These are phyloP conservation scores for Leptarthrus brevirostris DNA, from an alignment of 2,888 invertebrate species.

Conservation along the genomic window DNA sequence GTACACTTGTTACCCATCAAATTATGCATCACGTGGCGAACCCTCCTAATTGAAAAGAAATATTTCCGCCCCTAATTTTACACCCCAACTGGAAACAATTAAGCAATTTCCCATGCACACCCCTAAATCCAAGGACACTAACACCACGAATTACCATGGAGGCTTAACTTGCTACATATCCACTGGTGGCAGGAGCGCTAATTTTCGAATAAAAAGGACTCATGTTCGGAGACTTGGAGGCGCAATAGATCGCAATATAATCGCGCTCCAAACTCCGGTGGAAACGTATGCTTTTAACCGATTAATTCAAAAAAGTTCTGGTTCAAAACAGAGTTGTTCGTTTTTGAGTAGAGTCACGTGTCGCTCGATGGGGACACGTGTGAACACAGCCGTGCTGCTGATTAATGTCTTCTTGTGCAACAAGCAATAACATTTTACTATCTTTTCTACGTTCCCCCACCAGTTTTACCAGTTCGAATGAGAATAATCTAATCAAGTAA, in stretches of 20 bases:
- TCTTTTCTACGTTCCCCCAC: not conserved
- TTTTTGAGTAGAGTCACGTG: slow-evolving; percentile 31
- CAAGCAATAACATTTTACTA: slow-evolving; percentile 25
- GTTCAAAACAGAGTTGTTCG: not conserved
- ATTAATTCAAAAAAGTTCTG: slow-evolving; percentile 21
- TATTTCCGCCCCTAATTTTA: slow-evolving; percentile 38
- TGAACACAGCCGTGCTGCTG: slow-evolving; percentile 16
- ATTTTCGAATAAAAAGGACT: not conserved
- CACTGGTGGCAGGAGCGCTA: not conserved
- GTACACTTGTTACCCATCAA: slow-evolving; percentile 59
- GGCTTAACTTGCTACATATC: not conserved
- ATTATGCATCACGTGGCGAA: slow-evolving; percentile 59
- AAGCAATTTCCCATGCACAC: slow-evolving; percentile 57
- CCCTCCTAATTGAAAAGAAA: slow-evolving; percentile 52
- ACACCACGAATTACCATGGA: not conserved
- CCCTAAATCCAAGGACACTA: not conserved
- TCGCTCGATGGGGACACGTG: slow-evolving; percentile 8
- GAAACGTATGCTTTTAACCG: slow-evolving; percentile 8
- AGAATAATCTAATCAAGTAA: slow-evolving; percentile 41
- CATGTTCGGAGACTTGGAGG: not conserved
- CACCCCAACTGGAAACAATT: slow-evolving; percentile 58
- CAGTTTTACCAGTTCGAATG: too few relatives aligned
- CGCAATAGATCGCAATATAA: not conserved
- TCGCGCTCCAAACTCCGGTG: not conserved
- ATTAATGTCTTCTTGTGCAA: slow-evolving; percentile 46